phyloP scores from a whole-genome alignment of 2,888 invertebrate species.

The Catonia carolina region DNA sequence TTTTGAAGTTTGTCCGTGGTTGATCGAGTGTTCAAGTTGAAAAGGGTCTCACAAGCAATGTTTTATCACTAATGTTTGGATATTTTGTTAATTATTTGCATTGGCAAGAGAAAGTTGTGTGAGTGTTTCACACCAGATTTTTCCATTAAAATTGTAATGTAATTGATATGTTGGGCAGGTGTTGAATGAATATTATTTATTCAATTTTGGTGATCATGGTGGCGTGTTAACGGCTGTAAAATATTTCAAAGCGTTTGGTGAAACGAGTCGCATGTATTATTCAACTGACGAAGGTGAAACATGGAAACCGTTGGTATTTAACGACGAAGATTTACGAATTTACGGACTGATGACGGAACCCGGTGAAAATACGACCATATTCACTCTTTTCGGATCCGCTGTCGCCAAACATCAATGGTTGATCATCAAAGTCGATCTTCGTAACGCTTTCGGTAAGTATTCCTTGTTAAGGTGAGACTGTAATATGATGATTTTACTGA shows the following conservation, averaged over 20 bases:
- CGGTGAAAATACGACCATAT: constrained; percentile 86
- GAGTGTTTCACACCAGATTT: too few species aligned
- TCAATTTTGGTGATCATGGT: constrained; percentile 87
- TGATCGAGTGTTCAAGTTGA: too few species aligned
- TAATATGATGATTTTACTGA: neutral
- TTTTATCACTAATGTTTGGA: too few species aligned
- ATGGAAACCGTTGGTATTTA: constrained; percentile 68
- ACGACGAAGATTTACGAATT: constrained; percentile 66
- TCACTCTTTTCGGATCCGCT: constrained; percentile 84
- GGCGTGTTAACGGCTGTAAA: constrained; percentile 80
- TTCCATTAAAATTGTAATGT: too few species aligned
- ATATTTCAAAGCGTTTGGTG: constrained; percentile 66
- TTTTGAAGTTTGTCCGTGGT: too few species aligned
- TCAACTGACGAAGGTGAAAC: constrained; percentile 80
- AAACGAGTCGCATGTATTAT: constrained; percentile 72
- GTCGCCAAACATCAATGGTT: constrained; percentile 75
- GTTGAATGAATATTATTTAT: constrained; percentile 72
- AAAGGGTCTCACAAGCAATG: too few species aligned
- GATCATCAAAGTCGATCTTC: constrained; percentile 65
- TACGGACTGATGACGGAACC: constrained; percentile 90
- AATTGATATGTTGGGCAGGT: too few species aligned
- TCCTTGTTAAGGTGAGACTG: neutral
- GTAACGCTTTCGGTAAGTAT: constrained; percentile 48
- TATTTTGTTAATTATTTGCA: too few species aligned
- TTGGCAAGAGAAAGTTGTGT: too few species aligned